Conservation (phyloP, 2,113 vertebrate genomes). For the Tragelaphus scriptus region DNA sequence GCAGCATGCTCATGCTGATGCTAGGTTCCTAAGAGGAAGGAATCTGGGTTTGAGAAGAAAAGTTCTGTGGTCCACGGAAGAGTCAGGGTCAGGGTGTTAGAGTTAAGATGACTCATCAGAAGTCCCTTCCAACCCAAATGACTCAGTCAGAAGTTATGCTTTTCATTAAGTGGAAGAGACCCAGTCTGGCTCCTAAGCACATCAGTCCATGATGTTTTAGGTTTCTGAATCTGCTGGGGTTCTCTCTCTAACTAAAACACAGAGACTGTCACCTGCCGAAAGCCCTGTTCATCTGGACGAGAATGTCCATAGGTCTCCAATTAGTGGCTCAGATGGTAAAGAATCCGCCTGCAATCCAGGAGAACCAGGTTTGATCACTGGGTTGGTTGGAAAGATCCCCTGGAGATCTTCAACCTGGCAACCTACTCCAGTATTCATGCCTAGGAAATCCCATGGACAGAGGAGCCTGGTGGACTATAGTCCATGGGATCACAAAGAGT, state of each 20-base stretch:
- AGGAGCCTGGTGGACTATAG: background rate
- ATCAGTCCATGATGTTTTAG: conserved; percentile 42
- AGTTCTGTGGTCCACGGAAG: conserved; percentile 35
- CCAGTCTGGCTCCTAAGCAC: conserved; percentile 64
- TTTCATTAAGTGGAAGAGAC: conserved; percentile 69
- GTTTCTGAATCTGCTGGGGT: conserved; percentile 12
- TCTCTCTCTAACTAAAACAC: background rate
- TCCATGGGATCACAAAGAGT: background rate
- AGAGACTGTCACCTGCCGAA: background rate
- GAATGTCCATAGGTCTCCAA: background rate
- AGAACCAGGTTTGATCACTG: background rate
- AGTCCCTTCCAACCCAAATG: conserved; percentile 77
- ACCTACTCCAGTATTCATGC: background rate
- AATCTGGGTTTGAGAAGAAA: conserved; percentile 11
- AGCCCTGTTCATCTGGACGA: background rate
- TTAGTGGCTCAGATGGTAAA: background rate
- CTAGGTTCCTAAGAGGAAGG: background rate
- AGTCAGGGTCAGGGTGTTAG: conserved; percentile 72
- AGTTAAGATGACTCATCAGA: conserved; percentile 78
- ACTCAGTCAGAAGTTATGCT: conserved; percentile 64
- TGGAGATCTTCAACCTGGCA: background rate
- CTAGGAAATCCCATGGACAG: background rate
- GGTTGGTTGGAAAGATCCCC: fast-evolving
- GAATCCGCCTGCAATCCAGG: background rate
- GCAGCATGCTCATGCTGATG: background rate